phyloP scores from a whole-genome alignment of 2,113 vertebrate species.

The Cepphus grylle region DNA sequence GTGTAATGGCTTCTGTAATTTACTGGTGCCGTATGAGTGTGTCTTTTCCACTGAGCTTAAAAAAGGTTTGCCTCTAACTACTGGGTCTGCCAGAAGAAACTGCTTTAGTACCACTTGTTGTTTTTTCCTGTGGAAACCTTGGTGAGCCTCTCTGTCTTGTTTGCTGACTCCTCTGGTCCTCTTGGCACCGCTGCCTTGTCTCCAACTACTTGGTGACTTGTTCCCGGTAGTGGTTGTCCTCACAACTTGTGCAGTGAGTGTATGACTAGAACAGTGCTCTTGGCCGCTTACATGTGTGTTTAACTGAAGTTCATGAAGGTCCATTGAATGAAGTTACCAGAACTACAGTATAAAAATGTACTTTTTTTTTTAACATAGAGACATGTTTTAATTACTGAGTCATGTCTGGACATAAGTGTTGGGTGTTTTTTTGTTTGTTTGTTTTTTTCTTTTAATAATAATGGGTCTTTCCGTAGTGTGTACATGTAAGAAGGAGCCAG shows the following conservation, averaged over 20 bases:
- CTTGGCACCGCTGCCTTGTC: neutral
- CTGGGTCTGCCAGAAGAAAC: conserved; percentile 38
- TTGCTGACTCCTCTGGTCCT: conserved; percentile 41
- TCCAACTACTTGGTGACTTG: neutral
- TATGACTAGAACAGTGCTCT: neutral
- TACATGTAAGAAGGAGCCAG: neutral
- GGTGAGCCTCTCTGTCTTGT: neutral
- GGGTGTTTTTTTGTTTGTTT: neutral
- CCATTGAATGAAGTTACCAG: neutral
- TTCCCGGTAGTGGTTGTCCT: neutral
- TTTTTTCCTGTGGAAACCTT: conserved; percentile 45
- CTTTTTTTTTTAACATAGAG: neutral
- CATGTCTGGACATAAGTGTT: neutral
- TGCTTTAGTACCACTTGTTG: conserved; percentile 11
- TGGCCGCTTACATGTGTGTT: neutral
- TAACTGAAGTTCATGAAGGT: neutral
- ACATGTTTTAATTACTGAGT: neutral
- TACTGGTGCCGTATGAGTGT: conserved; percentile 18
- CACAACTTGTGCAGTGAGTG: neutral
- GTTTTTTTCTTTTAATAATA: neutral
- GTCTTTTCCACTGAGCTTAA: conserved; percentile 52
- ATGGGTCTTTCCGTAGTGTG: neutral
- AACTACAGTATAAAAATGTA: neutral
- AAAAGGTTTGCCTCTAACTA: conserved; percentile 59
- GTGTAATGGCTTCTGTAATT: conserved; percentile 40